Conservation (phyloP, 2,797 vertebrate genomes). For the Protosalanx chinensis region DNA sequence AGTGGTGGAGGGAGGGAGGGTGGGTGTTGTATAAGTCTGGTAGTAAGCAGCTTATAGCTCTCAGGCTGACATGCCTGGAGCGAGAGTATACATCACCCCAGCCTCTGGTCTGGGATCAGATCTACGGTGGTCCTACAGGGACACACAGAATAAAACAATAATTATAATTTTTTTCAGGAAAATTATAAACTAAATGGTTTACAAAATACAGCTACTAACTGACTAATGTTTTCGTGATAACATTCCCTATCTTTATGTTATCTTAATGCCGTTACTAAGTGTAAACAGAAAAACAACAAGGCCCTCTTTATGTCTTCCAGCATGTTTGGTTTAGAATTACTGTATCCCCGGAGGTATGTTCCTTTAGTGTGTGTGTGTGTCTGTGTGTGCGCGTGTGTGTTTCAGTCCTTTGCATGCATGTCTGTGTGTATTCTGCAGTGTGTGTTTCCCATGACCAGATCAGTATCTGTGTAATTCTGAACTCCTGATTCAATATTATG, state of each 20-base stretch:
- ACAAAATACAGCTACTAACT: background rate
- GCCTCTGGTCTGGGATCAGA: background rate
- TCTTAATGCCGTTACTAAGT: background rate
- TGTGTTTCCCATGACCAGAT: background rate
- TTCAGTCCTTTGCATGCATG: conserved; percentile 21
- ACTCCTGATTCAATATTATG: background rate
- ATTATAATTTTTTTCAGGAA: no score
- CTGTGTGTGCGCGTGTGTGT: conserved; percentile 24
- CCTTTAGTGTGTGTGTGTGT: conserved; percentile 17
- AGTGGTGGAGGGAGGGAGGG: background rate
- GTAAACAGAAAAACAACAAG: conserved; percentile 24
- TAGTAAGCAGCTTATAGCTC: background rate
- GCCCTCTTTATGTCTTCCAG: conserved; percentile 68
- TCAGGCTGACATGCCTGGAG: background rate
- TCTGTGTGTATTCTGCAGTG: conserved; percentile 25
- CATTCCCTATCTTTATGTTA: background rate
- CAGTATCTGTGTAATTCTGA: background rate
- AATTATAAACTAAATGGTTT: background rate
- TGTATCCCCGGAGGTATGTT: conserved; percentile 77
- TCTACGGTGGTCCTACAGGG: background rate
- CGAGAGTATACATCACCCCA: background rate
- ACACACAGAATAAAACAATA: background rate
- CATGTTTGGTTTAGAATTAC: conserved; percentile 73
- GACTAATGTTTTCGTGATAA: background rate
- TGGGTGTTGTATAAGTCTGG: background rate